Conservation (phyloP, 2,888 invertebrate genomes). For the Drosophila emarginata region DNA sequence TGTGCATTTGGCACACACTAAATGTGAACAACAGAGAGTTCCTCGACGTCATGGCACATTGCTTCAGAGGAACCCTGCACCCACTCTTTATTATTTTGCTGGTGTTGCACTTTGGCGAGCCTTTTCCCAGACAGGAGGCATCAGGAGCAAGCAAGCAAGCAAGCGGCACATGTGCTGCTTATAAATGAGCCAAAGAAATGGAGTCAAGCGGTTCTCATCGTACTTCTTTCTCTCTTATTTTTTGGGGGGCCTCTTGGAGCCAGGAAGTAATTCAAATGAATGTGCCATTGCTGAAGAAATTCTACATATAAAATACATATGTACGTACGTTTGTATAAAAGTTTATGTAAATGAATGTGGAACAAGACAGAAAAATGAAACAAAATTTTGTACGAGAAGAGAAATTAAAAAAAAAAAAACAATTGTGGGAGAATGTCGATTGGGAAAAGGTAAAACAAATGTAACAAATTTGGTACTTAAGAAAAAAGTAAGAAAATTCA, state of each 20-base stretch:
- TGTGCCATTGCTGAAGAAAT: conserved; percentile 43
- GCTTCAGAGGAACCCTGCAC: not conserved
- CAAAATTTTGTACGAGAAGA: not conserved
- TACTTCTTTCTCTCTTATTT: not conserved
- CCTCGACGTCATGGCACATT: not conserved
- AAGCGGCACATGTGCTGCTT: conserved; percentile 62
- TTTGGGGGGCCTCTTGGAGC: conserved; percentile 28
- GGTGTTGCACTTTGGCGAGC: conserved; percentile 41
- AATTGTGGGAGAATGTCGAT: not conserved
- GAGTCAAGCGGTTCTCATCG: conserved; percentile 38
- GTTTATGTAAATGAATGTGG: conserved; percentile 26
- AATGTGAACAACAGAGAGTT: conserved; percentile 55
- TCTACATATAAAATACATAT: conserved; percentile 23
- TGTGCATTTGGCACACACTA: conserved; percentile 75
- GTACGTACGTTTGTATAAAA: conserved; percentile 41
- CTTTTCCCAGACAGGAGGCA: conserved; percentile 54
- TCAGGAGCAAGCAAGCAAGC: conserved; percentile 37
- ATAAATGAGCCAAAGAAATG: conserved; percentile 64
- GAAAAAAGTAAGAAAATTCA: no score
- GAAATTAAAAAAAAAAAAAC: no score
- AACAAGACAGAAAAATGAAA: conserved; percentile 1
- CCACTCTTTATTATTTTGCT: not conserved
- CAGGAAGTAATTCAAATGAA: conserved; percentile 71
- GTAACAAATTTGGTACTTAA: no score
- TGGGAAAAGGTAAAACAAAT: not conserved